A percentile compares a stretch with the other conserved stretches of the same genome.
phyloP scores from a whole-genome alignment of 2,888 invertebrate species.

The Alsophila aescularia region DNA sequence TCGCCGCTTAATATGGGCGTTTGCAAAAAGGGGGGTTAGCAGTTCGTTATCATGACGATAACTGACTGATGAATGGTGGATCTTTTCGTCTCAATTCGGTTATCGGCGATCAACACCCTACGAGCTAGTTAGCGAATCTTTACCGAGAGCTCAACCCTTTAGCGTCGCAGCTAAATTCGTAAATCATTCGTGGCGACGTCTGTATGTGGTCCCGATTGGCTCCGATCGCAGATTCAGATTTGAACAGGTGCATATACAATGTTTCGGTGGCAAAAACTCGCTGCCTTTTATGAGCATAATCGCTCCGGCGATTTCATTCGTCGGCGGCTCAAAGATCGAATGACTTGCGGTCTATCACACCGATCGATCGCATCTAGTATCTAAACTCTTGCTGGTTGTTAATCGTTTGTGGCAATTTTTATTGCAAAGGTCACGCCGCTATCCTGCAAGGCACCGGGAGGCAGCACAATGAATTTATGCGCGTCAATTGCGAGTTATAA shows the following conservation, averaged over 20 bases:
- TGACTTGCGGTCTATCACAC: slow-evolving; percentile 34
- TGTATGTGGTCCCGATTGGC: slow-evolving; percentile 67
- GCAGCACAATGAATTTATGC: slow-evolving; percentile 72
- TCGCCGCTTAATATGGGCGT: slow-evolving; percentile 64
- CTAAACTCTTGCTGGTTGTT: slow-evolving; percentile 45
- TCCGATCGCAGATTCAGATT: slow-evolving; percentile 60
- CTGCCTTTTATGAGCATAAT: slow-evolving; percentile 65
- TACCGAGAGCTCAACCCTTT: slow-evolving; percentile 50
- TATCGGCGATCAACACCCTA: slow-evolving; percentile 76
- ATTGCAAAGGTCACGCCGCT: slow-evolving; percentile 57
- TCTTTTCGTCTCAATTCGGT: slow-evolving; percentile 80
- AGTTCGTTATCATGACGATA: slow-evolving; percentile 73
- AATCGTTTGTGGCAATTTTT: slow-evolving; percentile 59
- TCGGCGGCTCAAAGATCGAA: slow-evolving; percentile 46
- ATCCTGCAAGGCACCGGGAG: slow-evolving; percentile 55
- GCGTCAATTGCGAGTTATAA: slow-evolving; percentile 79
- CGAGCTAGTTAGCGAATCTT: slow-evolving; percentile 78
- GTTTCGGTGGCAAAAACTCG: slow-evolving; percentile 64
- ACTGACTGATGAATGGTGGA: slow-evolving; percentile 82
- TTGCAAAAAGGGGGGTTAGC: slow-evolving; percentile 64
- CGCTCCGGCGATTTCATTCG: slow-evolving; percentile 56
- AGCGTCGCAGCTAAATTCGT: slow-evolving; percentile 44
- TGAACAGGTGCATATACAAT: slow-evolving; percentile 65
- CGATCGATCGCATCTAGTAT: slow-evolving; percentile 25
- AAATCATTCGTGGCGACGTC: slow-evolving; percentile 73